Base-by-base conservation (phyloP, 2,888 invertebrate species). In the Encarsia formosa region DNA sequence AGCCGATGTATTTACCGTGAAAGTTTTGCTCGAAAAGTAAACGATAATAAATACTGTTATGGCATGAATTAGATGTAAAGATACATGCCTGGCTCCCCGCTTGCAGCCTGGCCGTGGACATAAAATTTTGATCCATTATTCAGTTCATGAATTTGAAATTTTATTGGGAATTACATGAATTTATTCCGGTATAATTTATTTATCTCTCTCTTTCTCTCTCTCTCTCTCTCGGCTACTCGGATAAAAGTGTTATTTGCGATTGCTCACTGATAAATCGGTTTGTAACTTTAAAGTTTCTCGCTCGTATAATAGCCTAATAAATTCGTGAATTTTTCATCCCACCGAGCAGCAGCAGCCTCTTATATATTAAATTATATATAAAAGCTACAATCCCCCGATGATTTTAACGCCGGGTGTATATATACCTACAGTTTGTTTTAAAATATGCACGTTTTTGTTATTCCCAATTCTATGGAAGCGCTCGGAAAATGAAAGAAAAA, bases 101-200 rank as follows among this genome's bases (percentile, higher is more conserved):
- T 26, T 26, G 16, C 24, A 29, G 24, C 26, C 4, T 22, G 23
- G 3, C 16, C 16, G 23, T 16, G 40, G 52, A 49, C 39, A 44
- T 44, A 41, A 53, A 53, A 44, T 49, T 48, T 53, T 37, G 20
- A 49, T 54, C 54, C 49, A 54, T 54, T 54, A 54, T 54, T 54
- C 49, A 54, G 49, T 49, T 54, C 45, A 49, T 54, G 54, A 49
- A 54, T 54, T 54, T 45, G 29, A 53, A 53, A 53, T 53, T 53
- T 49, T 53, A 53, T 53, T 49, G 49, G n/a, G 53, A 49, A 53
- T 53, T 53, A 53, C 53, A 49, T 41, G 53, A 49, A 53, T 53
- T 53, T 41, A 45, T 49, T 54, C 42, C 31, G 24, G 37, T 32
- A 20, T 48, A 49, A 54, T 44, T 31, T 51, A 52, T n/a, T n/a